Evolutionary conservation across 2,797 vertebrate genomes (phyloP), one percentile per base, ranked within the genome.

Genomic region (Eurystomus glaucurus): DNA sequence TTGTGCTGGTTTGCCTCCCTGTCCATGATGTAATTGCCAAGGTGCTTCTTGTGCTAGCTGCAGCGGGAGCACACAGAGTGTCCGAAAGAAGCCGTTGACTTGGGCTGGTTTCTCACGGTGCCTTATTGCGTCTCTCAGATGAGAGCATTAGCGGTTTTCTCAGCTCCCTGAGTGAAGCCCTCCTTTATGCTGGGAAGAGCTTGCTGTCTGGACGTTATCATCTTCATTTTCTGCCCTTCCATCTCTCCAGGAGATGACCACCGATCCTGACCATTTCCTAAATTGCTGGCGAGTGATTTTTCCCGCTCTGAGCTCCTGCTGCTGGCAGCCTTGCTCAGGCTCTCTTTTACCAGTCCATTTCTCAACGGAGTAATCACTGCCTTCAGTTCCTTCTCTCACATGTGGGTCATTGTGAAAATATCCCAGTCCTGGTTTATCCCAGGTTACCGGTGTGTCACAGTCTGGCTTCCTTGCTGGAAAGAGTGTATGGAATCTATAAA

Each of bases 201-300:
- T 84, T 43, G 6, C 79, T 74, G n/a, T 68, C 61, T 48, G 57
- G 43, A 58, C 69, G 62, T 88, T 90, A 76, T 54, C 20, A 29
- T 21, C 79, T 90, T 90, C 48, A 87, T 90, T 96, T 84, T 95
- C 66, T 96, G 74, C 62, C 88, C 48, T 86, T 66, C 76, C 50
- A 35, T 52, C 82, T 75, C 76, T 86, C 74, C 58, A 55, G 69
- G 35, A 94, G 75, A 76, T 29, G 72, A 82, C 21, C 72, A 91
- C 54, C 68, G 51, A 54, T 39, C 75, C 72, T 39, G 69, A 66
- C 75, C 77, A 76, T 95, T 94, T 90, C 70, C 80, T 65, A 62
- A 90, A 82, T 76, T 72, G 80, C 80, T 55, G 45, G 51, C 58
- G 85, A 92, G 66, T 51, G 65, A 82, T 89, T 93, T 88, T 93